Evolutionary conservation across 2,797 vertebrate species (phyloP), one percentile per base, ranked within the genome.

Genomic region (Galaxias olidus): DNA sequence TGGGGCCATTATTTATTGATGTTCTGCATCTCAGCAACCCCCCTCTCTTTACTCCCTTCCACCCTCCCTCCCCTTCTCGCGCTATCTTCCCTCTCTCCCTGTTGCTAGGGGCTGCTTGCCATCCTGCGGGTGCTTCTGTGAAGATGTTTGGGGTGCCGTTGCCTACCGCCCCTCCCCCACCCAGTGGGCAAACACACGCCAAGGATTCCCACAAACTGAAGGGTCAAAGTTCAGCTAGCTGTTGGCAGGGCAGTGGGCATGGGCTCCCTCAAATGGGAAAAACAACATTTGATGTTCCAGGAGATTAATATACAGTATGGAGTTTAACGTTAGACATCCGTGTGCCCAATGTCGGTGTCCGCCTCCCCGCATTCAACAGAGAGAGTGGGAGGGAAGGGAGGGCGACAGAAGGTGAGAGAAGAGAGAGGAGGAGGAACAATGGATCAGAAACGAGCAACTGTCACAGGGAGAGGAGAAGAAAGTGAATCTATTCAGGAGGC

Each of bases 1-100:
- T 82, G 84, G 84, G 90, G 85, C 90, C 91, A 93, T 93, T 92
- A 93, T 90, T 93, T 93, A 93, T 93, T 93, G 91, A 93, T 93
- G 92, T 90, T 91, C 87, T 89, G 88, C 90, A 89, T 87, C 91
- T 79, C 82, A 80, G 72, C 79, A 83, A 72, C 61, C 61, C 60
- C 66, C 58, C 53, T 58, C 44, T 56, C 15, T 30, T 30, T 30
- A 30, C 30, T 30, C 30, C 30, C 30, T 6, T 45, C n/a, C 49
- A 52, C 54, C 65, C 81, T 78, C 85, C 83, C 84, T 87, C 80
- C 78, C 72, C 56, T 80, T 83, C 84, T 85, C 79, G 77, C 72
- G 69, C 86, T 87, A 85, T 86, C 86, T 85, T 90, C 87, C 80
- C 86, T 84, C 82, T 78, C 84, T 90, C 84, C 84, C 85, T 92